A percentile compares a stretch with the other conserved stretches of the same genome.
phyloP scores from a whole-genome alignment of 2,113 vertebrate species.

The Syrmaticus mikado region DNA sequence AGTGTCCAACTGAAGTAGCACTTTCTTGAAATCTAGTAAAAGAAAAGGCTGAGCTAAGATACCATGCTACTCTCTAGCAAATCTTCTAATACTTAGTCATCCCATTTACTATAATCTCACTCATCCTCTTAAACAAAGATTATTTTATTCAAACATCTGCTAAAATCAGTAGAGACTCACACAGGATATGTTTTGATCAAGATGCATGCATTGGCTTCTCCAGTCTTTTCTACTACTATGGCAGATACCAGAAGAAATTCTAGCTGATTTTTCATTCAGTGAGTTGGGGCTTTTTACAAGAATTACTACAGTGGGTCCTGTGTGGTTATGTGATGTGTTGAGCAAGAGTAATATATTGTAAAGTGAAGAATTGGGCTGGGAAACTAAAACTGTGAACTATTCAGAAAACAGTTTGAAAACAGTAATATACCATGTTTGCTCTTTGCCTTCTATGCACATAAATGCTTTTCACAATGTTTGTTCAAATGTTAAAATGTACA shows the following conservation, averaged over 20 bases:
- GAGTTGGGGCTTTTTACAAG: conserved; percentile 17
- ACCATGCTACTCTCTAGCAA: neutral
- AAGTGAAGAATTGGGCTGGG: neutral
- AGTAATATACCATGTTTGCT: neutral
- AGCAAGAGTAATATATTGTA: neutral
- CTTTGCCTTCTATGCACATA: neutral
- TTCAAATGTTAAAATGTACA: conserved; percentile 12
- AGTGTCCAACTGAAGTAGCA: neutral
- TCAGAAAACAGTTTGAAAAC: neutral
- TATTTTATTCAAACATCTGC: neutral
- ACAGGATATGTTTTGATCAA: neutral
- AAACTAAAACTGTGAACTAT: conserved; percentile 25
- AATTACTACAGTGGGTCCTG: neutral
- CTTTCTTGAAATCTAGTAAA: neutral
- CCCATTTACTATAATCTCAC: neutral
- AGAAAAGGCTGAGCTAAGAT: neutral
- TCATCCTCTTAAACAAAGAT: neutral
- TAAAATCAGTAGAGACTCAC: neutral
- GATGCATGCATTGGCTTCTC: conserved; percentile 17
- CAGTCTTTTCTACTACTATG: conserved; percentile 31
- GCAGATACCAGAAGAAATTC: conserved; percentile 45
- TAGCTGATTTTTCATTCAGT: conserved; percentile 29
- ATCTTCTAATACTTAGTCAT: neutral
- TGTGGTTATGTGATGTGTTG: neutral
- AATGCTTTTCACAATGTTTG: neutral